phyloP scores from a whole-genome alignment of 2,888 invertebrate genomes.

The Belgica antarctica region DNA sequence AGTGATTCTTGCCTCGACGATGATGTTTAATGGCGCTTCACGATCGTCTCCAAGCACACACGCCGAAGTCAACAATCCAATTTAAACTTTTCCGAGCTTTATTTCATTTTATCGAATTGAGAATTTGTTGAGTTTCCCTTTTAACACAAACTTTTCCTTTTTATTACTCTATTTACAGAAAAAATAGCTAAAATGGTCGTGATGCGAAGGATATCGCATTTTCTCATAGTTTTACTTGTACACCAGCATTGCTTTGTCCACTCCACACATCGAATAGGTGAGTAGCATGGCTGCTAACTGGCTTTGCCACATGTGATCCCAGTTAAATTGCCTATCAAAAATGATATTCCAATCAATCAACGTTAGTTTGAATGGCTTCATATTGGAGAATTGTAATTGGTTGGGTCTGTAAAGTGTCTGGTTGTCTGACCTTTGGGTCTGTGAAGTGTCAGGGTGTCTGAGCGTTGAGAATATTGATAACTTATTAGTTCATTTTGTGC shows the following conservation, averaged over 20 bases:
- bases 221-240: not conserved
- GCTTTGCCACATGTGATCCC: too few relatives aligned
- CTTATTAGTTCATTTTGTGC: too few relatives aligned
- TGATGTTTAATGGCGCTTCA: not conserved
- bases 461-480: too few relatives aligned
- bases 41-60: not conserved
- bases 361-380: too few relatives aligned
- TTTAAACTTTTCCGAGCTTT: not conserved
- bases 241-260: not conserved
- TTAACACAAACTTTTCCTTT: not conserved
- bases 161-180: not conserved
- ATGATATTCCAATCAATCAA: too few relatives aligned
- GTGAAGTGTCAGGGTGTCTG: too few relatives aligned
- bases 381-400: too few relatives aligned
- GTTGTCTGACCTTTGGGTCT: too few relatives aligned
- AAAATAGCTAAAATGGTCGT: conserved; percentile 6
- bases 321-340: too few relatives aligned
- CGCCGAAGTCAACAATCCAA: not conserved
- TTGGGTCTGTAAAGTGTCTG: too few relatives aligned
- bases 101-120: not conserved
- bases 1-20: not conserved
- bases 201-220: conserved; percentile 26
- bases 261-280: conserved; percentile 12
- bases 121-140: not conserved
- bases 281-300: not conserved